These are phyloP conservation scores for Orgyia antiqua DNA, from an alignment of 2,888 invertebrate genomes.

Conservation along the genomic window DNA sequence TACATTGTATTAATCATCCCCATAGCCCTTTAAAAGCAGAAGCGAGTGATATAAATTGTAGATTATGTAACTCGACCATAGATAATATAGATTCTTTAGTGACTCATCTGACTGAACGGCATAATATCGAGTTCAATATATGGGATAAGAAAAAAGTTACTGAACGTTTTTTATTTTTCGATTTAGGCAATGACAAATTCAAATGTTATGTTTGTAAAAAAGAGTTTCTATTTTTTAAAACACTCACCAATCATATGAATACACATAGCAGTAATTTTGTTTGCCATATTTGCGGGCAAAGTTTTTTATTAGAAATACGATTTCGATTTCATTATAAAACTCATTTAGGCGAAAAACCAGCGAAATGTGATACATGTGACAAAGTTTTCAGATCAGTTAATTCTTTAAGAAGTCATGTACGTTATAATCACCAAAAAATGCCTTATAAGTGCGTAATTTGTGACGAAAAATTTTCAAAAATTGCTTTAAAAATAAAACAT, in stretches of 20 bases:
- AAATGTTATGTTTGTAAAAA: constrained; percentile 31
- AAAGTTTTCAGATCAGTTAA: constrained; percentile 16
- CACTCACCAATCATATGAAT: constrained; percentile 52
- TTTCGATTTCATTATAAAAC: constrained; percentile 17
- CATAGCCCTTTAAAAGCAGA: constrained; percentile 21
- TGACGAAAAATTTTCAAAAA: constrained; percentile 14
- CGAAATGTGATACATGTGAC: constrained; percentile 20
- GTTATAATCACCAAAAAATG: constrained; percentile 38
- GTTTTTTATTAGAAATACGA: constrained; percentile 37
- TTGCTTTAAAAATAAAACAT: constrained; percentile 14
- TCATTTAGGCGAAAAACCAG: constrained; percentile 11
- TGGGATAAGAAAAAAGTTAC: constrained; percentile 17
- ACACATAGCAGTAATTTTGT: constrained; percentile 55
- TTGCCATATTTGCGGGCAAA: constrained; percentile 58
- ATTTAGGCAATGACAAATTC: constrained; percentile 21
- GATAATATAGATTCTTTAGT: constrained; percentile 16
- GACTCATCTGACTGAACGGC: constrained; percentile 19
- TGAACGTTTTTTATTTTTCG: constrained; percentile 23
- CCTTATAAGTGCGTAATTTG: constrained; percentile 24
- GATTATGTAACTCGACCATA: constrained; percentile 17
- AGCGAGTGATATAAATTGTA: constrained; percentile 22
- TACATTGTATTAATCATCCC: constrained; percentile 19
- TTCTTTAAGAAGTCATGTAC: constrained; percentile 27
- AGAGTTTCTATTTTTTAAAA: constrained; percentile 43
- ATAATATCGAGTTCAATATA: constrained; percentile 21